Evolutionary conservation across 1,140 invertebrate genomes (phyloP), one percentile per base, ranked within the genome.

Genomic region (Trypoxylus dichotomus): DNA sequence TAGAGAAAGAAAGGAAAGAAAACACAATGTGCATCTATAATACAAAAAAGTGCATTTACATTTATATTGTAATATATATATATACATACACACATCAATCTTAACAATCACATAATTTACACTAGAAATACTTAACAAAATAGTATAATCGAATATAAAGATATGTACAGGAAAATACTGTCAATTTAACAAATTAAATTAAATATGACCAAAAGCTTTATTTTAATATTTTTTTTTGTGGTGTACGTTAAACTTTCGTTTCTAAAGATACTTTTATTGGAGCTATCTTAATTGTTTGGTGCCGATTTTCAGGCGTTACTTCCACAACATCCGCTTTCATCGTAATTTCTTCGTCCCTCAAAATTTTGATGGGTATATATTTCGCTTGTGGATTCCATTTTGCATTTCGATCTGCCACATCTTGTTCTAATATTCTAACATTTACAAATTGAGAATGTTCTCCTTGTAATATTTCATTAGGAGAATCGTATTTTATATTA

Each of bases 261-360:
- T 63, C 19, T 41, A 78, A 27, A 11, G 77, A 74, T 24, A 85
- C 83, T 73, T 80, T 77, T 71, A 85, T 86, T 15, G 85, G 85
- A 19, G 81, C 83, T 47, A 86, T 86, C 81, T 81, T 84, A 27
- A 86, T 85, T 3, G 79, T 82, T 42, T 83, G 79, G 29, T 81
- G 73, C 41, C 78, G 75, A 19, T 79, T 76, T 77, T 79, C 82
- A 8, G 84, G 78, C 24, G 80, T 80, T 54, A 85, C 82, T 80
- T 85, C 84, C 8, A 85, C 81, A 1, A 84, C 82, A 79, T 84
- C 79, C 19, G 84, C 83, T 79, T 83, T 83, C 76, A 82, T 79
- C 13, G 82, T 81, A 27, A 82, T 77, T 29, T 84, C 81, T 13
- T 82, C 78, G 42, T 84, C 79, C 32, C 79, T 82, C 41, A 82